These are phyloP conservation scores for Homarus gammarus DNA, from an alignment of 2,888 invertebrate genomes.

Conservation along the genomic window DNA sequence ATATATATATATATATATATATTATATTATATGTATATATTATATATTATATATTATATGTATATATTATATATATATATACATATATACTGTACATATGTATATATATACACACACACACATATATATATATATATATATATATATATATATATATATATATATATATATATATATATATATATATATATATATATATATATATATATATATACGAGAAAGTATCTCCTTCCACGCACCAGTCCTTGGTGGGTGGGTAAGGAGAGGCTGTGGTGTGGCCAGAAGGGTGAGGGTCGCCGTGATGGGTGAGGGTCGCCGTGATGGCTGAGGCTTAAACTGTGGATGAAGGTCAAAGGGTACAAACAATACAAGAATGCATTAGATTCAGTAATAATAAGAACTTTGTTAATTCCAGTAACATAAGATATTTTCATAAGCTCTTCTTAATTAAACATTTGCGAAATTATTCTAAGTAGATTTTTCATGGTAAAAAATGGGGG, in stretches of 20 bases:
- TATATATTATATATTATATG: constrained; percentile 39
- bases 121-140: constrained; percentile 32
- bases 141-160: constrained; percentile 37
- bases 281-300: not conserved
- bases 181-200: constrained; percentile 37
- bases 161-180: constrained; percentile 38
- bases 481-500: too few species aligned
- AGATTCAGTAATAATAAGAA: too few species aligned
- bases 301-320: not conserved
- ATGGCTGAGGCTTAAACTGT: not conserved
- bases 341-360: not conserved
- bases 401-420: too few species aligned
- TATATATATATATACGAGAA: constrained; percentile 6
- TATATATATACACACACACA: constrained; percentile 35
- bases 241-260: not conserved
- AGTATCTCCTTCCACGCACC: not conserved
- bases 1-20: constrained; percentile 33
- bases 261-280: not conserved
- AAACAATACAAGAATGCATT: too few species aligned
- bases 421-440: too few species aligned
- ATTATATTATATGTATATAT: constrained; percentile 28
- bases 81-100: constrained; percentile 34
- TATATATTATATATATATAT: constrained; percentile 28
- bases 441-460: too few species aligned
- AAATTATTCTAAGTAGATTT: too few species aligned